Conservation (phyloP, 1,140 invertebrate genomes). For the Drosophila murphyi region DNA sequence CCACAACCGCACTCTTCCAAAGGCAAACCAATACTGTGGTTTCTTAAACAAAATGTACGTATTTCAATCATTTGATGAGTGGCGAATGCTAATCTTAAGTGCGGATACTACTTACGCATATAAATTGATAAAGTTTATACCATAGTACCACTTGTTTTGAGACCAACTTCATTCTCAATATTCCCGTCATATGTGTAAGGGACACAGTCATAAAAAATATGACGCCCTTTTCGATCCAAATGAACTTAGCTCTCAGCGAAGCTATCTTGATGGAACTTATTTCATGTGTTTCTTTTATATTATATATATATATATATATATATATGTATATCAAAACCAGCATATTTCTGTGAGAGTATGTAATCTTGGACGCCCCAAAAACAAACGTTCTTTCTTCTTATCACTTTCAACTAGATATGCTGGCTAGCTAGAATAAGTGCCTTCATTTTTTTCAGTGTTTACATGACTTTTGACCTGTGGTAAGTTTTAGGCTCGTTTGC, state of each 20-base stretch:
- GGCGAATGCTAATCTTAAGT: slow-evolving; percentile 30
- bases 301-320: not conserved
- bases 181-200: too few relatives aligned
- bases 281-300: not conserved
- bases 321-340: too few relatives aligned
- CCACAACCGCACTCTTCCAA: slow-evolving; percentile 10
- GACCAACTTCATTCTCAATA: too few relatives aligned
- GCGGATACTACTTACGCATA: slow-evolving; percentile 18
- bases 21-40: slow-evolving; percentile 19
- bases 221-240: too few relatives aligned
- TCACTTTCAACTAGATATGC: not conserved
- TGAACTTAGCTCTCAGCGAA: too few relatives aligned
- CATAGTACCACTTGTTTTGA: not conserved
- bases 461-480: not conserved
- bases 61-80: slow-evolving; percentile 40
- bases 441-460: not conserved
- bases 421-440: not conserved
- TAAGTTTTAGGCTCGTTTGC: not conserved
- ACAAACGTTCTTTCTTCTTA: not conserved
- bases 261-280: too few relatives aligned
- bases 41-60: not conserved
- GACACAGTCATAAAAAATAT: too few relatives aligned
- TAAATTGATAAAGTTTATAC: slow-evolving; percentile 3
- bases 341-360: too few relatives aligned
- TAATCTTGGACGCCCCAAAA: too few relatives aligned